Conservation (phyloP, 2,797 vertebrate species). For the Steatocranus sp. region DNA sequence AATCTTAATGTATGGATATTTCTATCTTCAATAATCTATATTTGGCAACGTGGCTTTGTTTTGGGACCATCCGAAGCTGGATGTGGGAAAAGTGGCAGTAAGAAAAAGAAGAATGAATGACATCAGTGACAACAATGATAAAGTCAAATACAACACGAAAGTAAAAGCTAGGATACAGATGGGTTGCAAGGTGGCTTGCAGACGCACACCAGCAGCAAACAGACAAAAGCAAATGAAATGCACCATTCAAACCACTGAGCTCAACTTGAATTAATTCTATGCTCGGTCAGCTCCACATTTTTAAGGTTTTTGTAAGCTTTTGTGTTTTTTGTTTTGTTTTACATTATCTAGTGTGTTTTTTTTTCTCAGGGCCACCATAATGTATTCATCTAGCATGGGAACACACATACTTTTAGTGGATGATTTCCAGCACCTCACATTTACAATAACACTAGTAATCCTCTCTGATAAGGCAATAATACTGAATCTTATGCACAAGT, state of each 20-base stretch:
- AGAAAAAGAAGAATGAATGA: neutral
- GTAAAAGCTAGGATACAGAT: neutral
- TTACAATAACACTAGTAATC: neutral
- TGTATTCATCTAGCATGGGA: neutral
- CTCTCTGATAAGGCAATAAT: neutral
- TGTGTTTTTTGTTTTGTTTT: neutral
- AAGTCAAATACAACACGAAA: neutral
- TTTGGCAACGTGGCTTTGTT: neutral
- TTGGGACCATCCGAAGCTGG: neutral
- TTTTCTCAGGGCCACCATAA: neutral
- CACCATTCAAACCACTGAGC: neutral
- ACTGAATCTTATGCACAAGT: neutral
- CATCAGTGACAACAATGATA: neutral
- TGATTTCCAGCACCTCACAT: neutral
- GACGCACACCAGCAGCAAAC: neutral
- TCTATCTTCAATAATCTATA: neutral
- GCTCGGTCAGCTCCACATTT: neutral
- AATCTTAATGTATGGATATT: neutral
- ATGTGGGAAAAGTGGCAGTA: neutral
- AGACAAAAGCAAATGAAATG: neutral
- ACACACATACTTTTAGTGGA: neutral
- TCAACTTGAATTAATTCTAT: neutral
- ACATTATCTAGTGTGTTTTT: neutral
- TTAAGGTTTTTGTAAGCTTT: neutral
- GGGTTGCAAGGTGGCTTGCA: neutral